Evolutionary conservation across 2,113 vertebrate genomes (phyloP).

Genomic region (Fukomys damarensis): DNA sequence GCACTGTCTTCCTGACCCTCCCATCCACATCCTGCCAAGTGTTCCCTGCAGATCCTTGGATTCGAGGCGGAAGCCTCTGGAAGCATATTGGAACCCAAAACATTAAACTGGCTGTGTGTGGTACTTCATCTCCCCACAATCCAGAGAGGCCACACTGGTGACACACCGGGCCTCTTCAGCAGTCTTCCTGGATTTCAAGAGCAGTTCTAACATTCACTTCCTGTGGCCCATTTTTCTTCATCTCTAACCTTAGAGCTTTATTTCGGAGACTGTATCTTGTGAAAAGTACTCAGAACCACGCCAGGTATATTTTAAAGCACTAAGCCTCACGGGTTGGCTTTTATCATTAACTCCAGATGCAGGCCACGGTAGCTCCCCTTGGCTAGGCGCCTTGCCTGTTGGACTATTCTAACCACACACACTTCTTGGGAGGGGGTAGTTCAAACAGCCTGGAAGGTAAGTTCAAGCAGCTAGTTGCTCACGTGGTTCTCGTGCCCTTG

Average conservation of each 20-base stretch:
- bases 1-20: neutral
- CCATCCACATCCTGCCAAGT: neutral
- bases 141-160: neutral
- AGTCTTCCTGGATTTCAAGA: neutral
- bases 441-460: neutral
- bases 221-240: neutral
- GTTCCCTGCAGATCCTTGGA: neutral
- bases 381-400: neutral
- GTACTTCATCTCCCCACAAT: rapidly evolving
- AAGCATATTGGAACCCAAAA: neutral
- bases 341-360: neutral
- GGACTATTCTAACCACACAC: neutral
- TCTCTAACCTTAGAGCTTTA: neutral
- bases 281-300: neutral
- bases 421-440: neutral
- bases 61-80: neutral
- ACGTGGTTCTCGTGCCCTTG: neutral
- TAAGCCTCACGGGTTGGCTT: neutral
- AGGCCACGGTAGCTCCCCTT: neutral
- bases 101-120: neutral
- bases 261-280: neutral
- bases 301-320: neutral
- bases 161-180: neutral
- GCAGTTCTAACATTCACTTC: neutral
- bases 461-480: neutral